A percentile compares a stretch with the other conserved stretches of the same genome.
Conservation (phyloP, 2,888 invertebrate species). For the Brenthis ino region DNA sequence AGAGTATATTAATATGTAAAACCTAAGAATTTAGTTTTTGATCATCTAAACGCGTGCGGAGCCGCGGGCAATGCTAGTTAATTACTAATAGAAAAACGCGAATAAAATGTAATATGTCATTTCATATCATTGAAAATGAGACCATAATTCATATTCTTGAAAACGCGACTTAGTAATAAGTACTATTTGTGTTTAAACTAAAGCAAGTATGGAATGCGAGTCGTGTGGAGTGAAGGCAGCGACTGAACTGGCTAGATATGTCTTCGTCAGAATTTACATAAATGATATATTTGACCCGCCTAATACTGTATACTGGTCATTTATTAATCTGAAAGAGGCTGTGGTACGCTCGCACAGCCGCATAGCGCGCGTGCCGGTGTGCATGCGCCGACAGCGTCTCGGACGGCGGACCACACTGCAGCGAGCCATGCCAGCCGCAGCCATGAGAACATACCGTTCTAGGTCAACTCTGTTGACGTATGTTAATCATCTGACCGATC, state of each 20-base stretch:
- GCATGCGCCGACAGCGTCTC: constrained; percentile 67
- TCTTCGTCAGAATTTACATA: constrained; percentile 83
- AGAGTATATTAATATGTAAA: too few relatives aligned
- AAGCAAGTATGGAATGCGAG: constrained; percentile 70
- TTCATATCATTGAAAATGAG: constrained; percentile 13
- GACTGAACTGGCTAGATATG: constrained; percentile 73
- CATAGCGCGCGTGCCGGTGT: constrained; percentile 76
- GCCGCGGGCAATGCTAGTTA: neutral
- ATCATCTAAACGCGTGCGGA: too few relatives aligned
- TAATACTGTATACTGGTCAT: constrained; percentile 76
- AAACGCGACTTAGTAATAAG: constrained; percentile 53
- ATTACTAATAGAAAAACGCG: constrained; percentile 8
- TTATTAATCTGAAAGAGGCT: constrained; percentile 72
- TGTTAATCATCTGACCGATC: constrained; percentile 62
- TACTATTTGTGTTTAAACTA: constrained; percentile 61
- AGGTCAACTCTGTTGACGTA: constrained; percentile 72
- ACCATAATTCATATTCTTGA: constrained; percentile 41
- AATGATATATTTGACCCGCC: constrained; percentile 81
- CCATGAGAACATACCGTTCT: constrained; percentile 52
- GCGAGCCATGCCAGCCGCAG: constrained; percentile 43
- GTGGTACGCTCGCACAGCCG: constrained; percentile 59
- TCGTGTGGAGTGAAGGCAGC: constrained; percentile 74
- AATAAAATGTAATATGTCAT: constrained; percentile 27
- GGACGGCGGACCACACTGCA: constrained; percentile 70
- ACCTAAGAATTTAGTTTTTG: too few relatives aligned